phyloP scores from a whole-genome alignment of 2,888 invertebrate genomes.

The Polydrusus pterygomalis region DNA sequence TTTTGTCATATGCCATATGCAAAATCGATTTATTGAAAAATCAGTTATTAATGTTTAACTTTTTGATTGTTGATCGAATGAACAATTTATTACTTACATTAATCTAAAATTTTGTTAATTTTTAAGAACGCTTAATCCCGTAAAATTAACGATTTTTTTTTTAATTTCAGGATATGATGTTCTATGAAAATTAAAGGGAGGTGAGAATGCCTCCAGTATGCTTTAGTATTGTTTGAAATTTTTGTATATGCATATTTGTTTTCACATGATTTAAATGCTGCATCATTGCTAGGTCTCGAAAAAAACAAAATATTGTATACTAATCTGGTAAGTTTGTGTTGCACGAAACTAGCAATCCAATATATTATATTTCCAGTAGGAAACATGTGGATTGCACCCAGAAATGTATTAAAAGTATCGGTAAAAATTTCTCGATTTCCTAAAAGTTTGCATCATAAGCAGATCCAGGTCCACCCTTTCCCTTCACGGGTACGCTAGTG shows the following conservation, averaged over 20 bases:
- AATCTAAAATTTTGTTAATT: too few relatives aligned
- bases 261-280: not conserved
- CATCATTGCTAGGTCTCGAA: not conserved
- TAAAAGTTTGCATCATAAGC: too few relatives aligned
- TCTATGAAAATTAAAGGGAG: conserved; percentile 59
- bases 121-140: too few relatives aligned
- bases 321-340: not conserved
- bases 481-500: too few relatives aligned
- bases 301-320: not conserved
- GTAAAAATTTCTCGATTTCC: too few relatives aligned
- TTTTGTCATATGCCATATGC: too few relatives aligned
- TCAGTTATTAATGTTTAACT: too few relatives aligned
- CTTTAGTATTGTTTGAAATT: conserved; percentile 4
- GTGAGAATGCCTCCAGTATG: conserved; percentile 21
- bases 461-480: too few relatives aligned
- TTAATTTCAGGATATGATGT: conserved; percentile 61
- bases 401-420: too few relatives aligned
- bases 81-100: too few relatives aligned
- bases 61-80: too few relatives aligned
- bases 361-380: not conserved
- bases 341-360: not conserved
- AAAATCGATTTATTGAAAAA: too few relatives aligned
- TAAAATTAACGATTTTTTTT: not conserved
- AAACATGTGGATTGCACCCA: not conserved
- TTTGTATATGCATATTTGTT: conserved; percentile 1